These are phyloP conservation scores for Scrobipalpa atriplicella DNA, from an alignment of 2,888 invertebrate genomes.

Conservation along the genomic window DNA sequence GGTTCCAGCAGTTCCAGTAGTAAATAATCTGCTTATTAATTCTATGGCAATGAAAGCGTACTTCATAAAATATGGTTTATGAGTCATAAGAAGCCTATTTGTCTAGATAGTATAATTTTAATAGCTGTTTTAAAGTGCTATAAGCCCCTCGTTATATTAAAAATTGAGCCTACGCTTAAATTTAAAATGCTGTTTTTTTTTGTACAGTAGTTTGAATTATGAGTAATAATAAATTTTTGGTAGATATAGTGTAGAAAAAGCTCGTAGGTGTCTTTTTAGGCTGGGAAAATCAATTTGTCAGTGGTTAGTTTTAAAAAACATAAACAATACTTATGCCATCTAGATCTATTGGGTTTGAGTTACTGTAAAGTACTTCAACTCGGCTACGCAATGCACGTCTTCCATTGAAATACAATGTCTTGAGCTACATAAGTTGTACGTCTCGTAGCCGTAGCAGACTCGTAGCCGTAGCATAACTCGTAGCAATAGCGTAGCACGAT, in stretches of 20 bases:
- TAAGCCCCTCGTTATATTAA: neutral
- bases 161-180: neutral
- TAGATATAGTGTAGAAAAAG: no score
- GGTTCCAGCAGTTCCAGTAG: slow-evolving; percentile 33
- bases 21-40: slow-evolving; percentile 35
- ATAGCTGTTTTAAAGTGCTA: neutral
- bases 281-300: no score
- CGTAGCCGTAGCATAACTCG: slow-evolving; percentile 14
- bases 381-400: slow-evolving; percentile 16
- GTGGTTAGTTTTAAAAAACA: no score
- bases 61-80: slow-evolving; percentile 28
- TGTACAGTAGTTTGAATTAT: neutral
- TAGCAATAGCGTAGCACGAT: neutral
- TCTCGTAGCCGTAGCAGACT: slow-evolving; percentile 11
- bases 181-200: neutral
- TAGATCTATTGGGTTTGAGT: neutral
- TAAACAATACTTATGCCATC: neutral
- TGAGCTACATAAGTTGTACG: slow-evolving; percentile 13
- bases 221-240: neutral
- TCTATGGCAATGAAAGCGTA: slow-evolving; percentile 28
- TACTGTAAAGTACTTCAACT: slow-evolving; percentile 7
- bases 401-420: slow-evolving; percentile 17
- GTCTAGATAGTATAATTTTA: slow-evolving; percentile 26
- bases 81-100: slow-evolving; percentile 29
- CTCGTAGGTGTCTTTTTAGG: no score